A percentile compares a stretch with the other conserved stretches of the same genome.
phyloP scores from a whole-genome alignment of 1,140 invertebrate species.

The Latrodectus geometricus region DNA sequence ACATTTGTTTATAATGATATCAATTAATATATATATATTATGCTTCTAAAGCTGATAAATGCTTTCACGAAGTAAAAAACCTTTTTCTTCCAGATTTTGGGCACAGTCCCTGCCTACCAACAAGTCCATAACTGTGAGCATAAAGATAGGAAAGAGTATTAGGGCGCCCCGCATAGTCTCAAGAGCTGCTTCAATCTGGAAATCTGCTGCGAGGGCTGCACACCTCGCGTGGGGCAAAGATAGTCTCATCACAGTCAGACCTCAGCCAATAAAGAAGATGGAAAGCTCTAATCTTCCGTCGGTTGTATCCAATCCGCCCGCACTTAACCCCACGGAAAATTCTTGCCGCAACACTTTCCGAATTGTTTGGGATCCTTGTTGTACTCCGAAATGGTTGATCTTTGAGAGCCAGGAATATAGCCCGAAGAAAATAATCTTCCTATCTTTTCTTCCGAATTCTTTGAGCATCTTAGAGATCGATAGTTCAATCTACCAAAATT shows the following conservation, averaged over 20 bases:
- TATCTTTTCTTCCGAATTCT: no score
- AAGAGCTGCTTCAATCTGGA: conserved; percentile 33
- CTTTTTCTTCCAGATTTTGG: not conserved
- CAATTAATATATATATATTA: no score
- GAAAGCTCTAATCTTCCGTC: conserved; percentile 31
- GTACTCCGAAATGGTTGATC: not conserved
- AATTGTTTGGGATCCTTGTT: not conserved
- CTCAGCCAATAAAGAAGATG: conserved; percentile 49
- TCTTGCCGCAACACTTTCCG: not conserved
- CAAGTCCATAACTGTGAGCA: conserved; percentile 20
- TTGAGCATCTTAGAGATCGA: no score
- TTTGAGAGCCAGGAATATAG: not conserved
- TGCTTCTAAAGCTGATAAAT: no score
- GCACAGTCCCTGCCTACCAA: not conserved
- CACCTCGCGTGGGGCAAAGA: not conserved
- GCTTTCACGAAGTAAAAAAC: no score
- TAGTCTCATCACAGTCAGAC: conserved; percentile 42
- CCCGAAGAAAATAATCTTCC: not conserved
- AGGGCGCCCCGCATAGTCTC: conserved; percentile 26
- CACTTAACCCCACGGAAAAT: not conserved
- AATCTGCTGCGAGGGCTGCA: conserved; percentile 25
- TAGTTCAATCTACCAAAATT: no score
- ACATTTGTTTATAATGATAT: no score
- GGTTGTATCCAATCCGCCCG: not conserved
- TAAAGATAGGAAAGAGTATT: conserved; percentile 41